Evolutionary conservation across 2,113 vertebrate genomes (phyloP), one percentile per base, ranked within the genome.

Genomic region (Rhagologus leucostigma): DNA sequence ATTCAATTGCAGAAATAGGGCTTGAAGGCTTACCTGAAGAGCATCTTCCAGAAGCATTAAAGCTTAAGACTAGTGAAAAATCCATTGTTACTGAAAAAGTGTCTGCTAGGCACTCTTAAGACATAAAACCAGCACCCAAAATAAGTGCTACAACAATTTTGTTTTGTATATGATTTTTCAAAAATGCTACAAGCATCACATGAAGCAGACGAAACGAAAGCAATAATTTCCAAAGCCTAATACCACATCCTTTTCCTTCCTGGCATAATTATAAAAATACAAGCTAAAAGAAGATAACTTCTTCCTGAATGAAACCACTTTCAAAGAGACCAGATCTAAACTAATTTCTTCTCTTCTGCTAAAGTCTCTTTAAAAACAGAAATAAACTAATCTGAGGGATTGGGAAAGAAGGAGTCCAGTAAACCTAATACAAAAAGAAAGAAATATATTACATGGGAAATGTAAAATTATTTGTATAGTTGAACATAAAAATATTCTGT

Each of bases 141-240:
- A 62, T 78, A 87, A 89, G 17, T 53, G 20, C 39, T 84, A 78
- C 92, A 87, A 5, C 3, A 69, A 56, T 86, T 92, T 84, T 71
- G 30, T 56, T 95, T 88, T 89, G 62, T 83, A 50, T 57, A 69
- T 87, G 55, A 84, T 80, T 82, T 91, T 85, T 69, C 63, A 84
- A 93, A 80, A 90, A 84, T 86, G 59, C 62, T 84, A 27, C 44
- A 86, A 93, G 89, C 65, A 60, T 83, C 4, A 6, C 53, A 84
- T 42, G 42, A 84, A 93, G 50, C 33, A 90, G 49, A 65, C 15
- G 70, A 95, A 95, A 84, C 81, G 33, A 96, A 92, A 93, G 81
- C 50, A 76, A 60, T 88, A 81, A 86, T 93, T 62, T 95, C 92
- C 84, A 95, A 91, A 95, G 78, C 22, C 27, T 84, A 90, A 44